Base-by-base conservation (phyloP, 2,888 invertebrate species). In the Aphodius granarius region DNA sequence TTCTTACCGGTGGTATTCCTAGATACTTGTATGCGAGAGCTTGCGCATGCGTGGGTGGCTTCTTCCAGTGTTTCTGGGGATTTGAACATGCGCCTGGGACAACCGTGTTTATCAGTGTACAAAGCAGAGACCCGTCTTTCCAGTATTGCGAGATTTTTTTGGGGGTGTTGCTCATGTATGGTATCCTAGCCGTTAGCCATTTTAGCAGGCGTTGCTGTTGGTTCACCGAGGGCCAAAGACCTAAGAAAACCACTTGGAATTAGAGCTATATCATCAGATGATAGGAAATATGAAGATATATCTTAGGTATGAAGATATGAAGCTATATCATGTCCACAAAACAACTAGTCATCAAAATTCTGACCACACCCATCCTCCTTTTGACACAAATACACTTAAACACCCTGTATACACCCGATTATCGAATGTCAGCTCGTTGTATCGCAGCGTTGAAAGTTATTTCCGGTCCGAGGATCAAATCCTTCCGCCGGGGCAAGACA, bases 21-120 rank as follows among this genome's bases (percentile, higher is more conserved):
- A 91, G 87, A 83, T 91, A 91, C 82, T 91, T 89, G 77, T 90
- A 90, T 63, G 91, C 91, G 71, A 91, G 88, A 5, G 89, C 86
- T 84, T 91, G 91, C 63, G 90, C 91, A 81, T 91, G 91, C 0
- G 87, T 87, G 0, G 90, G 90, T 0, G 90, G 88, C 76, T 85
- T 84, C 22, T 81, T 83, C 83, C 85, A 85, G 78, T 91, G 91
- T 22, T 85, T 81, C 72, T 86, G 84, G 0, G 87, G 86, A 3
- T 91, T 91, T 0, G 89, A 88, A 83, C 91, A 91, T 0, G 91
- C 90, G 74, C 91, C 91, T 0, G 91, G 91, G n/a, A 91, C 84
- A 0, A 89, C 89, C 5, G 89, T 87, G 80, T 91, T 91, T 73
- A 92, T 85, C 71, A 90, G 87, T 4, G 90, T 89, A 83, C 91